Base-by-base conservation (phyloP, 2,888 invertebrate species). In the Itoplectis maculator region DNA sequence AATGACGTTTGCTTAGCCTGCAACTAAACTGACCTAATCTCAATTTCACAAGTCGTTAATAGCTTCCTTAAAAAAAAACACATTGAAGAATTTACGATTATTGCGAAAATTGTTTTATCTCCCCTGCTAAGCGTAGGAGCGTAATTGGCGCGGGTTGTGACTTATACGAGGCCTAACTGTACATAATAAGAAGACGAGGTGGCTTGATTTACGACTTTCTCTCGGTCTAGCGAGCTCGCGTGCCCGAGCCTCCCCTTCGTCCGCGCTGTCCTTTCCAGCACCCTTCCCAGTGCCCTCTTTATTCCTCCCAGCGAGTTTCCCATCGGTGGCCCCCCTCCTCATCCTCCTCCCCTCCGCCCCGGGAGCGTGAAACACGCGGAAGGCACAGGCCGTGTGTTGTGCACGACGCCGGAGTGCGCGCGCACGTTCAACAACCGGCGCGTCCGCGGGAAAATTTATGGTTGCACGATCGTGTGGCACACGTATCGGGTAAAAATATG, bases 181-280 rank as follows among this genome's bases (percentile, higher is more conserved):
- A 74, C 35, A 63, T 45, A 66, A 49, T 59, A 45, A 72, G 51
- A 76, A 72, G 20, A 79, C 70, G 70, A 72, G 72, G 73, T 76
- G 82, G 86, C 11, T 88, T 88, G 88, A 88, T 88, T 88, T 88
- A 88, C 87, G 86, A 86, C 76, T 83, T 82, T 81, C 83, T 79
- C 76, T 79, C 68, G 66, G 76, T 68, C 56, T 73, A 49, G 82
- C 69, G 68, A 61, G 61, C 68, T 79, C 82, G 76, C 76, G 82
- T 79, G 82, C 75, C 82, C 70, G 68, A n/a, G 68, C 54, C 47
- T 75, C 23, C 75, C 75, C 78, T 65, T 40, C 65, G 42, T 68
- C 15, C 59, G 59, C 59, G 59, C 37, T 59, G 47, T 68, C 40
- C 63, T 66, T 78, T 45, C 37, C 63, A 79, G 66, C 70, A 76